Evolutionary conservation across 2,888 invertebrate species (phyloP).

Genomic region (Meteorus cinctellus): DNA sequence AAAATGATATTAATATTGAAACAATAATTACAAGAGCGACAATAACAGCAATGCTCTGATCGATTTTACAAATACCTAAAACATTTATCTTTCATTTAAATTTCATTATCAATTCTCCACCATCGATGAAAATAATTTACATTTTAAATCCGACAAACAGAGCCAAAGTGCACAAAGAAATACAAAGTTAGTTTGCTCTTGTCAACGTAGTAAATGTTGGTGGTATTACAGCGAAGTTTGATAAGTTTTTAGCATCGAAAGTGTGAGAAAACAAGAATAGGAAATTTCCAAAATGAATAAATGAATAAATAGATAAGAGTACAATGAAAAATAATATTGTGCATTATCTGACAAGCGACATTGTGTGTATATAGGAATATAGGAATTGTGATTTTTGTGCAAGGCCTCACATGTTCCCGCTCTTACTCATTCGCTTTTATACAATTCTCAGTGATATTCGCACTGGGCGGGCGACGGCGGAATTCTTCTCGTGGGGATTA

Average conservation of each 20-base stretch:
- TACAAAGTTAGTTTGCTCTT: background rate
- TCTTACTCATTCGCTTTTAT: background rate
- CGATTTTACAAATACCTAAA: too few relatives aligned
- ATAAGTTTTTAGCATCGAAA: background rate
- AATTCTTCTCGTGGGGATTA: constrained; percentile 66
- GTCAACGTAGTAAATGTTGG: background rate
- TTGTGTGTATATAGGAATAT: constrained; percentile 20
- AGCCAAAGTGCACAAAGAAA: too few relatives aligned
- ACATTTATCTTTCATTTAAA: too few relatives aligned
- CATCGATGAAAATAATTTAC: too few relatives aligned
- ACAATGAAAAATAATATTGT: background rate
- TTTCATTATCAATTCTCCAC: too few relatives aligned
- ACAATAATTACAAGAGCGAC: too few relatives aligned
- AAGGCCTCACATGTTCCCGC: constrained; percentile 30
- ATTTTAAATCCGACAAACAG: too few relatives aligned
- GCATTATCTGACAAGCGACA: background rate
- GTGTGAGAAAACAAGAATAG: background rate
- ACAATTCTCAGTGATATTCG: constrained; percentile 20
- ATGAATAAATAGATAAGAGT: background rate
- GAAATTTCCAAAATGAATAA: background rate
- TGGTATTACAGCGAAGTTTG: background rate
- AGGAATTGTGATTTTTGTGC: constrained; percentile 41
- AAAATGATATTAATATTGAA: too few relatives aligned
- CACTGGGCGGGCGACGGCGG: constrained; percentile 45
- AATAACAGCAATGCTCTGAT: too few relatives aligned